Conservation (phyloP, 2,797 vertebrate species). For the Poeciliopsis gracilis region DNA sequence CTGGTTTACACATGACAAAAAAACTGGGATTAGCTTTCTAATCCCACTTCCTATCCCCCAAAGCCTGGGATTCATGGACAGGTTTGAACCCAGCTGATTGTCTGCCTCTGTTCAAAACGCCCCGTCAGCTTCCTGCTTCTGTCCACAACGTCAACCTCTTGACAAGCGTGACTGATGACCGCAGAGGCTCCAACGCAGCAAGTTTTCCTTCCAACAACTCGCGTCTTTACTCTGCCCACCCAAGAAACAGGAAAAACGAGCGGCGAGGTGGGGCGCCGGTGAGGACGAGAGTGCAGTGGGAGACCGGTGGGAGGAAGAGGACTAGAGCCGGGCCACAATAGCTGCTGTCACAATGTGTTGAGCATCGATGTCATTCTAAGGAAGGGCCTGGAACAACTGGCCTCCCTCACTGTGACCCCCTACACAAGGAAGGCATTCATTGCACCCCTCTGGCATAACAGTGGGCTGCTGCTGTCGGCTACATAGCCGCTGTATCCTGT, state of each 20-base stretch:
- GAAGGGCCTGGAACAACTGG: conserved; percentile 73
- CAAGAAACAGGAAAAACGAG: conserved; percentile 52
- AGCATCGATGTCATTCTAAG: conserved; percentile 67
- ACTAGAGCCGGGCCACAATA: conserved; percentile 74
- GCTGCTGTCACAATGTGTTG: conserved; percentile 74
- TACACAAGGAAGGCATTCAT: conserved; percentile 71
- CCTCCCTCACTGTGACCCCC: conserved; percentile 72
- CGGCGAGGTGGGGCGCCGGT: conserved; percentile 50
- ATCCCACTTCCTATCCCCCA: conserved; percentile 80
- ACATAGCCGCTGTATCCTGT: conserved; percentile 49
- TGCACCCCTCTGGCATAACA: conserved; percentile 33
- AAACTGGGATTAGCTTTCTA: conserved; percentile 73
- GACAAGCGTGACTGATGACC: conserved; percentile 28
- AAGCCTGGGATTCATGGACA: conserved; percentile 71
- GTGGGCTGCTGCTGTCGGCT: conserved; percentile 53
- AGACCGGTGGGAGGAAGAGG: conserved; percentile 70
- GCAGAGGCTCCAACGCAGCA: conserved; percentile 9
- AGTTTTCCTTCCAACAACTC: conserved; percentile 25
- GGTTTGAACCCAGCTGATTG: conserved; percentile 47
- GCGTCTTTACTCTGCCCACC: conserved; percentile 23
- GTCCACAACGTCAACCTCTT: conserved; percentile 33
- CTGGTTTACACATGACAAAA: conserved; percentile 66
- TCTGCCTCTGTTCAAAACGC: conserved; percentile 24
- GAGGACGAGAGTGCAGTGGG: conserved; percentile 54
- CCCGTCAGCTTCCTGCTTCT: conserved; percentile 15